Evolutionary conservation across 2,797 vertebrate genomes (phyloP).

Genomic region (Emys orbicularis): DNA sequence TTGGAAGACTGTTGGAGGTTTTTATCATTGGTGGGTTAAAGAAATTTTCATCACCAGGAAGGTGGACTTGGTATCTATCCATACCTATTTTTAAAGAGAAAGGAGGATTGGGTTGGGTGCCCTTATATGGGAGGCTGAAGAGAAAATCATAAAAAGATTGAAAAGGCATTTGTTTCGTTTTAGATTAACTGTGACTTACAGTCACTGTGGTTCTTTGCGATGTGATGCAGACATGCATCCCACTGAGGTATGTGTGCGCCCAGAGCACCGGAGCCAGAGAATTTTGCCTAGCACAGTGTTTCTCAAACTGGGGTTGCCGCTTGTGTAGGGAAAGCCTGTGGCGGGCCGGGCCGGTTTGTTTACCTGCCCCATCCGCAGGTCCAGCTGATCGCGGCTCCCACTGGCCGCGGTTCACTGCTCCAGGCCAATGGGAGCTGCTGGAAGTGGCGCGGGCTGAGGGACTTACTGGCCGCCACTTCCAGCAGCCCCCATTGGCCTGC

Average conservation of each 20-base stretch:
- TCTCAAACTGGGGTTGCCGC: too few relatives aligned
- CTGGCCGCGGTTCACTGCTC: too few relatives aligned
- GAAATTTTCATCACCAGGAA: not conserved
- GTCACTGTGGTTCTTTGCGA: not conserved
- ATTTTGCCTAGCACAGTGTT: not conserved
- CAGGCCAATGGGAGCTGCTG: too few relatives aligned
- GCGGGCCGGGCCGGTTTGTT: too few relatives aligned
- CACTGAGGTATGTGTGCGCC: not conserved
- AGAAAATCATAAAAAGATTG: not conserved
- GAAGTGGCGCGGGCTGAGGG: too few relatives aligned
- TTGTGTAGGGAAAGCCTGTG: too few relatives aligned
- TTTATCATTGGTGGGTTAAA: conserved; percentile 34
- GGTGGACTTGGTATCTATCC: not conserved
- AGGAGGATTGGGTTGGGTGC: not conserved
- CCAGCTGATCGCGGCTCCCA: too few relatives aligned
- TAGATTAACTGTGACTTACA: not conserved
- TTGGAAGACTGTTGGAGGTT: not conserved
- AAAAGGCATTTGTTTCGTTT: not conserved
- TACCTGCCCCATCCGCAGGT: too few relatives aligned
- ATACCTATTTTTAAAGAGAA: not conserved
- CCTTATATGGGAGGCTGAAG: not conserved
- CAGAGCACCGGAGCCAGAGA: not conserved
- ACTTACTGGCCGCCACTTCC: too few relatives aligned
- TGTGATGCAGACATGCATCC: not conserved
- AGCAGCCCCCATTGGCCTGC: too few relatives aligned